phyloP scores from a whole-genome alignment of 2,113 vertebrate species.

The Bettongia penicillata region DNA sequence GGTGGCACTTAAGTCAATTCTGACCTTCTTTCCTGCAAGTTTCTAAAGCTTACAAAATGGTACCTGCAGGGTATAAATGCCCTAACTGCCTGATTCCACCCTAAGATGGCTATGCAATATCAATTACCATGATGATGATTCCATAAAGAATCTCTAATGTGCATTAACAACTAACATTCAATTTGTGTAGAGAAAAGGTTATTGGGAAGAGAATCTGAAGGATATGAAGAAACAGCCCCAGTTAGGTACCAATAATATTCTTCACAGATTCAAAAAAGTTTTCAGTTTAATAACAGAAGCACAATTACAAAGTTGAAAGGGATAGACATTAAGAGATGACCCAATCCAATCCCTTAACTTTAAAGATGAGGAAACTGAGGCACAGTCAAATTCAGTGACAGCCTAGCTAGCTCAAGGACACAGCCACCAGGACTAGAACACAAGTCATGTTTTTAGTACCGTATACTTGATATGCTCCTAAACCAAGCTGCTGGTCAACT shows the following conservation, averaged over 20 bases:
- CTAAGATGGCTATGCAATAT: constrained; percentile 7
- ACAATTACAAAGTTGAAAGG: not conserved
- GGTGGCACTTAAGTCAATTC: constrained; percentile 11
- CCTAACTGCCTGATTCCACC: not conserved
- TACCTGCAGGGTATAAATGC: constrained; percentile 30
- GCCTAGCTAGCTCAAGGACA: not conserved
- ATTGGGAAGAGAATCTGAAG: not conserved
- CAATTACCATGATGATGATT: constrained; percentile 18
- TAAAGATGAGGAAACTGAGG: not conserved
- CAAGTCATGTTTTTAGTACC: not conserved
- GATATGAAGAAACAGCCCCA: constrained; percentile 3
- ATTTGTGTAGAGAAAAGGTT: constrained; percentile 20
- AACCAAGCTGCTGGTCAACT: not conserved
- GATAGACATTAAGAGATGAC: not conserved
- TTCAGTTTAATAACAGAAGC: not conserved
- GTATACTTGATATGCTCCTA: not conserved
- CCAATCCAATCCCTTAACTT: not conserved
- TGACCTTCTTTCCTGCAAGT: constrained; percentile 11
- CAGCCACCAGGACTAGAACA: not conserved
- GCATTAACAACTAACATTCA: constrained; percentile 19
- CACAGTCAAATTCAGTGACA: not conserved
- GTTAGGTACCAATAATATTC: not conserved
- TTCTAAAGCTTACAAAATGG: constrained; percentile 23
- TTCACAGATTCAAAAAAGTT: not conserved
- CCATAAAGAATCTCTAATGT: constrained; percentile 38